These are phyloP conservation scores for Oeneis ivallda DNA, from an alignment of 2,888 invertebrate genomes.

Conservation along the genomic window DNA sequence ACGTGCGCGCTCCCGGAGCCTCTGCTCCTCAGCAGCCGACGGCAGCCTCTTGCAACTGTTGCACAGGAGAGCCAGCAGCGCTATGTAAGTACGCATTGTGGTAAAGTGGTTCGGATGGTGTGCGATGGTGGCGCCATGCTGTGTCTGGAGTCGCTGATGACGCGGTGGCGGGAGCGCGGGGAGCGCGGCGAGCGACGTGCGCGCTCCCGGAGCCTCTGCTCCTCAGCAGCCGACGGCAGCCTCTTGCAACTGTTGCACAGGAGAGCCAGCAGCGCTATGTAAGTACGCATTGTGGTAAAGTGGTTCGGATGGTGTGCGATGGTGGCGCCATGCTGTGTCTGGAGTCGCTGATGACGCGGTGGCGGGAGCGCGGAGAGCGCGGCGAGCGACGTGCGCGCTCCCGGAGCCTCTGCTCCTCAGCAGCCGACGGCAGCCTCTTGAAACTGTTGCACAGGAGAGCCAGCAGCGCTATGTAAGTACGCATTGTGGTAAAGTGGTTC, in stretches of 20 bases:
- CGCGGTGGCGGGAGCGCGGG: constrained; percentile 73
- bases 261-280: constrained; percentile 85
- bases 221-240: constrained; percentile 84
- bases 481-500: constrained; percentile 40
- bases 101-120: constrained; percentile 58
- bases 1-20: constrained; percentile 86
- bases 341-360: constrained; percentile 77
- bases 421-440: constrained; percentile 83
- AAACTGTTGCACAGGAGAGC: constrained; percentile 86
- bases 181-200: constrained; percentile 66
- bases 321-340: constrained; percentile 68
- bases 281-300: constrained; percentile 31
- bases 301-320: constrained; percentile 73
- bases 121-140: constrained; percentile 77
- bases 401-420: constrained; percentile 85
- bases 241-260: constrained; percentile 85
- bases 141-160: constrained; percentile 73
- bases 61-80: constrained; percentile 87
- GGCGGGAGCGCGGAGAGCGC: constrained; percentile 68
- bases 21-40: constrained; percentile 86
- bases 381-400: constrained; percentile 82
- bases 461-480: constrained; percentile 80
- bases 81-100: constrained; percentile 47
- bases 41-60: constrained; percentile 84
- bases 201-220: constrained; percentile 87